Evolutionary conservation across 2,888 invertebrate species (phyloP).

Genomic region (Merodon equestris): DNA sequence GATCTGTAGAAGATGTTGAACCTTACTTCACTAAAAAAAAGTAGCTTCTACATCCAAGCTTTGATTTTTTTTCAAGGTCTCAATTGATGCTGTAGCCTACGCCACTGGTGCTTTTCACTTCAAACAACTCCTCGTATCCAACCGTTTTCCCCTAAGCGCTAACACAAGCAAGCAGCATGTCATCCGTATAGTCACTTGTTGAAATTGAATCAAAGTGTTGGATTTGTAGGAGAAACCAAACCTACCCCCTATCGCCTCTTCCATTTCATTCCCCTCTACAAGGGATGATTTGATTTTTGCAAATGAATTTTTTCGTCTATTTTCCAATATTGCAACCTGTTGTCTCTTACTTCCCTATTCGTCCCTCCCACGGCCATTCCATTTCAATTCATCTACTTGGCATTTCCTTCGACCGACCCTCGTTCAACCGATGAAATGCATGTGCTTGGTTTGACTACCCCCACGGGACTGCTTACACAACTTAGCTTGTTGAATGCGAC

Average conservation of each 20-base stretch:
- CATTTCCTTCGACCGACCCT: slow-evolving; percentile 12
- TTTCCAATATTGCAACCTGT: slow-evolving; percentile 60
- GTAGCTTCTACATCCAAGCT: too few species aligned
- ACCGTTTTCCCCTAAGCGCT: slow-evolving; percentile 17
- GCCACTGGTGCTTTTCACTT: slow-evolving; percentile 6
- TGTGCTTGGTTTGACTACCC: slow-evolving; percentile 46
- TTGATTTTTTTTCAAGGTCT: too few species aligned
- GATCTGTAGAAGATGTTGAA: too few species aligned
- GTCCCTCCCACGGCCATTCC: not conserved
- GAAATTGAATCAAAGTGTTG: slow-evolving; percentile 26
- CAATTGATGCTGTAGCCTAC: not conserved
- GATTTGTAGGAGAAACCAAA: slow-evolving; percentile 26
- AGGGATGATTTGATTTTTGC: slow-evolving; percentile 21
- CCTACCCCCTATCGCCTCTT: not conserved
- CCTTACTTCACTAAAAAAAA: too few species aligned
- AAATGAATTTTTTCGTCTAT: not conserved
- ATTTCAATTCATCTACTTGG: slow-evolving; percentile 19
- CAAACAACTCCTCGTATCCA: not conserved
- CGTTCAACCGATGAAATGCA: slow-evolving; percentile 18
- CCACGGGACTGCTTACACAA: slow-evolving; percentile 61
- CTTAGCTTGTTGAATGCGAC: slow-evolving; percentile 62
- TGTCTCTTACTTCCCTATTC: slow-evolving; percentile 33
- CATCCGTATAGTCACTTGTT: slow-evolving; percentile 33
- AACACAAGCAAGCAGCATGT: slow-evolving; percentile 1
- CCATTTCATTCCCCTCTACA: slow-evolving; percentile 14